A percentile compares a stretch with the other conserved stretches of the same genome.
These are phyloP conservation scores for Coelopa frigida DNA, from an alignment of 1,140 invertebrate species.

Conservation along the genomic window DNA sequence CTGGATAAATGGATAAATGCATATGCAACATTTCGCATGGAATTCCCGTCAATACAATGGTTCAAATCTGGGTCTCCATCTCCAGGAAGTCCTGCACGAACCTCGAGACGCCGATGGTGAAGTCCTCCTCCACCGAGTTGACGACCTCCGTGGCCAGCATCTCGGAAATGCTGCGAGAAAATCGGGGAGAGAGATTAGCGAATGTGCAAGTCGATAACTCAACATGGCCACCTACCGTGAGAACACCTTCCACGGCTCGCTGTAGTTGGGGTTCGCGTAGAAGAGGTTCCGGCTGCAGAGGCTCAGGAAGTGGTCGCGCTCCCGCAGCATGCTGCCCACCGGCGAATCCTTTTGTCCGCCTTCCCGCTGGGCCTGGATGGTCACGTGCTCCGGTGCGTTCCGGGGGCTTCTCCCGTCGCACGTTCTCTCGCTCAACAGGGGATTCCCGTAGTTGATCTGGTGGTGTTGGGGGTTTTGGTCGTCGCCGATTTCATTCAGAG, in stretches of 20 bases:
- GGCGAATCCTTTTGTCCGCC: too few species aligned
- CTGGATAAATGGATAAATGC: too few species aligned
- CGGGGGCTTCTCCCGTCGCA: too few species aligned
- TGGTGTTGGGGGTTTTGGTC: too few species aligned
- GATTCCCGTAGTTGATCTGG: too few species aligned
- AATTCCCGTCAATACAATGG: too few species aligned
- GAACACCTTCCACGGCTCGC: constrained; percentile 11
- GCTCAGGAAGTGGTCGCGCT: constrained; percentile 6
- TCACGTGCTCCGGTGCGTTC: too few species aligned
- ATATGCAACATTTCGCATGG: too few species aligned
- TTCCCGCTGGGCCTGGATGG: too few species aligned
- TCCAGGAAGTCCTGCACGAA: constrained; percentile 14
- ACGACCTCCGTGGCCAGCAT: constrained; percentile 3
- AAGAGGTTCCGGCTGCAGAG: constrained; percentile 11
- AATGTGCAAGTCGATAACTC: not conserved
- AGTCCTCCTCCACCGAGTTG: constrained; percentile 6
- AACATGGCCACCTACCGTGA: not conserved
- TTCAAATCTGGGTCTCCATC: constrained; percentile 4
- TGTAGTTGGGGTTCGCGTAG: constrained; percentile 12
- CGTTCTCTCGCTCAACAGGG: too few species aligned
- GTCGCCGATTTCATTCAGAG: too few species aligned
- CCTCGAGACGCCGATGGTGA: constrained; percentile 9
- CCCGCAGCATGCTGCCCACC: too few species aligned
- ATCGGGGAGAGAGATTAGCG: not conserved
- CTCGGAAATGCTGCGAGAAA: constrained; percentile 4